phyloP scores from a whole-genome alignment of 2,113 vertebrate genomes.

The Clarias batrachus region DNA sequence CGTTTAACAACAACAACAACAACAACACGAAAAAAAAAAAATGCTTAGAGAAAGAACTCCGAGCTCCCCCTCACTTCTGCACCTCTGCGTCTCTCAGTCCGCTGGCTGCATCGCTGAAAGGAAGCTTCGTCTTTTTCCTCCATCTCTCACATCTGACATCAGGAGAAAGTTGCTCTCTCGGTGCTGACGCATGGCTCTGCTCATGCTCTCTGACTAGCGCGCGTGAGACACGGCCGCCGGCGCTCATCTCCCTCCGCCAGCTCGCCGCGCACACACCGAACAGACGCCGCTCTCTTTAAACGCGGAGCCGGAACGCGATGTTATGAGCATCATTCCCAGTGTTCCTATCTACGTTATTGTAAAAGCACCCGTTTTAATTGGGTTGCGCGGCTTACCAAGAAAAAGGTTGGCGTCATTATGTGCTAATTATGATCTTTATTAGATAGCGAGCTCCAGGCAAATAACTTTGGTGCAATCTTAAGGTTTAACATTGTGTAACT shows the following conservation, averaged over 20 bases:
- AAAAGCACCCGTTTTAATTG: conserved; percentile 59
- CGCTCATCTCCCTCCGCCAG: conserved; percentile 64
- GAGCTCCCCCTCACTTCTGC: background rate
- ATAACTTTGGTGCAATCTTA: background rate
- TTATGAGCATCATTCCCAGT: conserved; percentile 49
- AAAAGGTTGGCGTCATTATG: conserved; percentile 59
- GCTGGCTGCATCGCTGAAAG: conserved; percentile 35
- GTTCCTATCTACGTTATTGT: conserved; percentile 54
- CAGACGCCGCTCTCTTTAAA: conserved; percentile 55
- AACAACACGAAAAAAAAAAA: background rate
- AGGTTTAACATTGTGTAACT: no score
- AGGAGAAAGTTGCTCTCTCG: conserved; percentile 58
- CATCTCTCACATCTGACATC: conserved; percentile 60
- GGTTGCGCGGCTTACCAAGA: conserved; percentile 56
- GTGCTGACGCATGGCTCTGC: conserved; percentile 71
- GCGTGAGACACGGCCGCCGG: conserved; percentile 65
- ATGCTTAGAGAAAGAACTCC: background rate
- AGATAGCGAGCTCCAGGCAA: conserved; percentile 47
- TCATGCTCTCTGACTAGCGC: conserved; percentile 71
- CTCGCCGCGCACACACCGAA: conserved; percentile 56
- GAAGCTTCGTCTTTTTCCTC: conserved; percentile 63
- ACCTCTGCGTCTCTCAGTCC: conserved; percentile 4
- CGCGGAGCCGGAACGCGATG: conserved; percentile 47
- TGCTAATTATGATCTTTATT: conserved; percentile 67
- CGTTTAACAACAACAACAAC: conserved; percentile 10